Percentiles rank a stretch among this genome's conserved stretches.
Evolutionary conservation across 1,140 invertebrate genomes (phyloP).

Genomic region (Sinonovacula constricta): DNA sequence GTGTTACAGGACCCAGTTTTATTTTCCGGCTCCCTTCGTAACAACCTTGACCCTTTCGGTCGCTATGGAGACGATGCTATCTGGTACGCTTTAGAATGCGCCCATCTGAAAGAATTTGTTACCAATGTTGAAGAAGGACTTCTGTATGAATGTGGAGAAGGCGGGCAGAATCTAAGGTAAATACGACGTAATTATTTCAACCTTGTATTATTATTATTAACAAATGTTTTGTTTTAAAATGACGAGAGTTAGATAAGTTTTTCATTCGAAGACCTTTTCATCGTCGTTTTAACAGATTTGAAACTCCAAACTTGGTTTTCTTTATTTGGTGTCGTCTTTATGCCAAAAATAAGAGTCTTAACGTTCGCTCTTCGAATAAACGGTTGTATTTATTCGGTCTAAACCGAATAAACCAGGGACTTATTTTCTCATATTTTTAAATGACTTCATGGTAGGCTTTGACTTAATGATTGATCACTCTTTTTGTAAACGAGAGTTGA

Average conservation of each 20-base stretch:
- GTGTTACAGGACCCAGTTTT: constrained; percentile 84
- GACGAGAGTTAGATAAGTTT: neutral
- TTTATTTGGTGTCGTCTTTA: neutral
- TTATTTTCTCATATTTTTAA: no score
- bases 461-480: no score
- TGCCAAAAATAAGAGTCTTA: neutral
- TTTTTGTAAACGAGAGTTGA: no score
- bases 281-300: neutral
- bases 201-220: neutral
- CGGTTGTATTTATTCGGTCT: no score
- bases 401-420: no score
- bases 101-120: constrained; percentile 76
- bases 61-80: constrained; percentile 84
- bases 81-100: constrained; percentile 87
- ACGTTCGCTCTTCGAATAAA: no score
- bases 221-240: neutral
- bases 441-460: no score
- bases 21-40: constrained; percentile 88
- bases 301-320: neutral
- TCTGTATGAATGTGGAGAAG: constrained; percentile 74
- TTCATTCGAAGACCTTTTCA: neutral
- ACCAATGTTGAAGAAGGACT: constrained; percentile 64
- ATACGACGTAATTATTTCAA: neutral
- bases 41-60: constrained; percentile 92
- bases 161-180: constrained; percentile 78